Evolutionary conservation across 1,140 invertebrate species (phyloP), one percentile per base, ranked within the genome.

Genomic region (Popillia japonica): DNA sequence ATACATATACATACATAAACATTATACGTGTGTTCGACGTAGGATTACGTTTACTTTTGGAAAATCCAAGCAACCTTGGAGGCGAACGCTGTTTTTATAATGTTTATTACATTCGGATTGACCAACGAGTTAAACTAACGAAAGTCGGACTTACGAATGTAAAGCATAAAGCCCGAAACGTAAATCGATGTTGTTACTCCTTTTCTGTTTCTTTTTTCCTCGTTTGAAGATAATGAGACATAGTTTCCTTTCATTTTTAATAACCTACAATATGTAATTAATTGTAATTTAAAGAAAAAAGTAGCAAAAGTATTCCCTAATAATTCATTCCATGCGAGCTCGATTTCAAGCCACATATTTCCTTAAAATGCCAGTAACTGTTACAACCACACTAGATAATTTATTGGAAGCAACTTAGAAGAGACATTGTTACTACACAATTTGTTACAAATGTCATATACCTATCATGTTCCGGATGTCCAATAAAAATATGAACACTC

Each of bases 51-150:
- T 68, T 68, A 34, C 61, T 68, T 68, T 68, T 68, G 61, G 61
- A 68, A 68, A 68, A 68, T 68, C 61, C 61, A 68, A 34, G 22
- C 61, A 68, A 34, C 61, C 61, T 68, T 68, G 61, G 27, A 68
- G 27, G 61, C 27, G 22, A 68, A 27, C 61, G 61, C 61, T 68
- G 22, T 68, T 68, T 68, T 68, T 68, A 68, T 68, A 27, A 22
- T 11, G 61, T 68, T 23, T 68, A 68, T 68, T 68, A 68, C 48
- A 55, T 55, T 55, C 48, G 4, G 48, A 55, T 55, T 55, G 48
- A 55, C 48, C 17, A 55, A n/a, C 48, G 48, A 17, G 14, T 17
- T 17, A n/a, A n/a, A n/a, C n/a, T n/a, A n/a, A 55, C 48, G 48
- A 55, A 55, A 55, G 48, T 55, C n/a, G 6, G 48, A 55, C 48